phyloP scores from a whole-genome alignment of 2,113 vertebrate species.

The Grammomys surdaster region DNA sequence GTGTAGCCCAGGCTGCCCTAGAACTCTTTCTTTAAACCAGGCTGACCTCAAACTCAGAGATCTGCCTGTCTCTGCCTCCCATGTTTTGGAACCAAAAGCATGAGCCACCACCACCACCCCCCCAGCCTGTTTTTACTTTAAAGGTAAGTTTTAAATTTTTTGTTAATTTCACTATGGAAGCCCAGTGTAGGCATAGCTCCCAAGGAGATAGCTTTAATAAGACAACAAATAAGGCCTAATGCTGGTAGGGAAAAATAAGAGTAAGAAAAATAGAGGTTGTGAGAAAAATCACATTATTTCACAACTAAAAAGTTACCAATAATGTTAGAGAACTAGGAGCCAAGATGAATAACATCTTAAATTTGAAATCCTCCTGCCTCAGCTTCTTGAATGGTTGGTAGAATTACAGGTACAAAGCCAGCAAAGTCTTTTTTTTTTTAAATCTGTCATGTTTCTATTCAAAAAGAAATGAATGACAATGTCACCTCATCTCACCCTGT shows the following conservation, averaged over 20 bases:
- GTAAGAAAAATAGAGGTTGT: neutral
- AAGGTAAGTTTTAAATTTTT: neutral
- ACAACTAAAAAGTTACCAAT: constrained; percentile 4
- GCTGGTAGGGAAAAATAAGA: neutral
- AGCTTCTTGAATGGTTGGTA: neutral
- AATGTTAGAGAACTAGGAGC: neutral
- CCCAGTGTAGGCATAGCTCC: neutral
- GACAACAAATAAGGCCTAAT: neutral
- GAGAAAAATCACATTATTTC: neutral
- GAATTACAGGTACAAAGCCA: neutral
- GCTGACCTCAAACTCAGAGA: neutral
- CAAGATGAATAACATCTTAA: neutral
- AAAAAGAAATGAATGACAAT: neutral
- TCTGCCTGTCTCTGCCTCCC: neutral
- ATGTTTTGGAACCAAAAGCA: neutral
- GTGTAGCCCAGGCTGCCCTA: neutral
- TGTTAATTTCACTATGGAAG: neutral
- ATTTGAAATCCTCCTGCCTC: neutral
- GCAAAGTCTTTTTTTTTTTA: neutral
- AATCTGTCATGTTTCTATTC: neutral
- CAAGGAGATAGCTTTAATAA: neutral
- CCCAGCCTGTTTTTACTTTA: neutral
- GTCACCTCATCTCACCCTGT: neutral
- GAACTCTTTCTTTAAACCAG: neutral
- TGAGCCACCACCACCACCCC: too few relatives aligned